Conservation (phyloP, 2,888 invertebrate species). For the Lepidocyrtoides sp. region DNA sequence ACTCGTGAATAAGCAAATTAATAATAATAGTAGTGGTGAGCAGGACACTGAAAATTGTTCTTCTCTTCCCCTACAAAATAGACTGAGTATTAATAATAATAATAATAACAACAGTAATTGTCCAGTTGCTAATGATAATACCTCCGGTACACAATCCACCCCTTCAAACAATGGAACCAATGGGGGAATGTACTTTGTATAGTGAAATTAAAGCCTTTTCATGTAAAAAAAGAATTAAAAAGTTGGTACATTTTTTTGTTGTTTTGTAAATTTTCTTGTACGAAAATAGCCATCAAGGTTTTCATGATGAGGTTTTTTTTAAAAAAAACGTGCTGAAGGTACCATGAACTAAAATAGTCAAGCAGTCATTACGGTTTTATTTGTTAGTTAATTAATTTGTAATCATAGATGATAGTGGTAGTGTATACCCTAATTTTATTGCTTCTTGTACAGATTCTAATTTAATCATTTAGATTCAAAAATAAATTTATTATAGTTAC, state of each 20-base stretch:
- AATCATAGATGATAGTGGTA: background rate
- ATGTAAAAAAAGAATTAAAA: too few species aligned
- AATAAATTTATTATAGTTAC: too few species aligned
- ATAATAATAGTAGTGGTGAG: conserved; percentile 36
- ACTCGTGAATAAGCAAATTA: too few species aligned
- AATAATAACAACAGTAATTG: conserved; percentile 22
- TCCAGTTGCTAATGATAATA: conserved; percentile 54
- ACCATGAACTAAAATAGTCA: conserved; percentile 75
- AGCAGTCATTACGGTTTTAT: conserved; percentile 48
- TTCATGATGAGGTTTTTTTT: background rate
- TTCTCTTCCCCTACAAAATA: conserved; percentile 39
- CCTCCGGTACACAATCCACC: conserved; percentile 41
- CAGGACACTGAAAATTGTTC: background rate
- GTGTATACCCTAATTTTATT: background rate
- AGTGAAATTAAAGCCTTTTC: background rate
- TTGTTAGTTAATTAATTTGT: background rate
- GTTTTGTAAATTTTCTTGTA: conserved; percentile 72
- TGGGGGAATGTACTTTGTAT: conserved; percentile 82
- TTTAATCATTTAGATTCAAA: background rate
- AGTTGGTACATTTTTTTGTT: background rate
- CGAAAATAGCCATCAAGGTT: conserved; percentile 21
- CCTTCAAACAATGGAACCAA: conserved; percentile 55
- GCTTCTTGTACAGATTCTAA: background rate
- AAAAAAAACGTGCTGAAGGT: conserved; percentile 59
- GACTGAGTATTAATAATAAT: conserved; percentile 66